Base-by-base conservation (phyloP, 2,888 invertebrate species). In the Syrphus vitripennis region DNA sequence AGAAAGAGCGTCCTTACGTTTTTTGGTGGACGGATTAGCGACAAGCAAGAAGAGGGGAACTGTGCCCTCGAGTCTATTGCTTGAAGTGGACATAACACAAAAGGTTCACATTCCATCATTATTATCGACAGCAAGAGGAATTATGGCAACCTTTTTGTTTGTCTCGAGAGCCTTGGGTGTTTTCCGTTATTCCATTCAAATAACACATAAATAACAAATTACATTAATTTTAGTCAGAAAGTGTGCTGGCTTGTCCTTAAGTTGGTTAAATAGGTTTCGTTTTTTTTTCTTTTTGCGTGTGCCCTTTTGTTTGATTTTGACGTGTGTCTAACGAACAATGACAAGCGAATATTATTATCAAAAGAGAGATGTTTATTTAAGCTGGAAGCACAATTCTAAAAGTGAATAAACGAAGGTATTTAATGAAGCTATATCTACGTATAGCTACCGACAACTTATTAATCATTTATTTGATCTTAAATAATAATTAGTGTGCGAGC, bases 161-260 rank as follows among this genome's bases (percentile, higher is more conserved):
- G 59, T 21, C 10, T 12, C 14, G 19, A 34, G n/a, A 31, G 48
- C 37, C 40, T 31, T 6, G 19, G 26, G 40, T 6, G 50, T n/a
- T 34, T 55, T 31, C 31, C 10, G 21, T 37, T n/a, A n/a, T n/a
- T 37, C 37, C 21, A 55, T 55, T 45, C 37, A 71, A 59, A 72
- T 55, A 34, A 67, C 37, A 71, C 48, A 72, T 55, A 34, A 67
- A 67, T 67, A 67, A 53, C 29, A 53, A 83, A 83, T 83, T 78
- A 67, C 83, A 72, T 78, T 83, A 83, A 83, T 83, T 78, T 63
- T 67, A 59, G 16, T 65, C 45, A 65, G 65, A 45, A 10, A 61
- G 10, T 34, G 65, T 24, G 37, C 40, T n/a, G n/a, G n/a, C 9
- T 10, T 63, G 55, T 34, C 57, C 21, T 34, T 76, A 9, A 21